Conservation (phyloP, 2,797 vertebrate species). For the Allobates femoralis region DNA sequence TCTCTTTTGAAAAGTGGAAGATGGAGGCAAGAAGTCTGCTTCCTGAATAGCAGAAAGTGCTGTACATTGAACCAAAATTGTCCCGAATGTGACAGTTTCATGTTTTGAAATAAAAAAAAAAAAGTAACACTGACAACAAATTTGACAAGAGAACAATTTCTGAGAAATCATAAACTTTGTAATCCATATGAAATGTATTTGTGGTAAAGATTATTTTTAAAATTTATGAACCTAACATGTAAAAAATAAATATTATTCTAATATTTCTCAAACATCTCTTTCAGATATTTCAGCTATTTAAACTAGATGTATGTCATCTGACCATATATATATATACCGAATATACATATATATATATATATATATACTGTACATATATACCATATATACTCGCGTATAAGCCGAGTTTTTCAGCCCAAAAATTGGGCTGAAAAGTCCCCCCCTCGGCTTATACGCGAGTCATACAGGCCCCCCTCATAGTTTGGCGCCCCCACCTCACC, state of each 20-base stretch:
- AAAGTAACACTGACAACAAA: neutral
- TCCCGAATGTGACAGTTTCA: neutral
- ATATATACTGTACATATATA: no score
- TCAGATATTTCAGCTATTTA: no score
- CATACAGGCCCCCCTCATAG: no score
- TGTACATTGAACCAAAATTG: neutral
- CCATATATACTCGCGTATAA: no score
- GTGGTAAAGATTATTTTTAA: neutral
- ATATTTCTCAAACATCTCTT: no score
- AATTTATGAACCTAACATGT: neutral
- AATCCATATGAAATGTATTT: neutral
- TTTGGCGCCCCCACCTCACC: no score
- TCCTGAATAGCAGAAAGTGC: constrained; percentile 43
- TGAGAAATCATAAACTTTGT: neutral
- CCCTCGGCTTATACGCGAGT: no score
- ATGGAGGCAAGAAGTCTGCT: constrained; percentile 55
- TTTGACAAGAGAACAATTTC: neutral
- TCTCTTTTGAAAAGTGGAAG: constrained; percentile 41
- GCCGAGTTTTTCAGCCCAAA: no score
- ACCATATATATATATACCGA: no score
- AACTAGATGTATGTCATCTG: no score
- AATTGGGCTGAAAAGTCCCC: no score
- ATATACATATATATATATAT: no score
- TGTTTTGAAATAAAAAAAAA: neutral
- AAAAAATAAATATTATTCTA: neutral